Base-by-base conservation (phyloP, 2,888 invertebrate species). In the Drosophila buzzatii region DNA sequence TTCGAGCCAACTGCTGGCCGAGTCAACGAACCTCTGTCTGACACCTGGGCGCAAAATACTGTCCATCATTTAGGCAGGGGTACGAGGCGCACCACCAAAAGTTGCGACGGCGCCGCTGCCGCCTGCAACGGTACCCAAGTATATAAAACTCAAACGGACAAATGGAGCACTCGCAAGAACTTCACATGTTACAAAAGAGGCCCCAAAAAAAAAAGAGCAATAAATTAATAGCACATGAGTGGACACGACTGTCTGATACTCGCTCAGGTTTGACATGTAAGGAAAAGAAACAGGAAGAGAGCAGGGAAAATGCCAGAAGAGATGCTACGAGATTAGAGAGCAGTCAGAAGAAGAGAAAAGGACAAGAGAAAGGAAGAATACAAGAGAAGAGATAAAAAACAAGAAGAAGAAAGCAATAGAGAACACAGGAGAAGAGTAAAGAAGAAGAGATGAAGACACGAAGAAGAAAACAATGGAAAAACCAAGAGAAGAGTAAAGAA, bases 11-110 rank as follows among this genome's bases (percentile, higher is more conserved):
- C 39, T 41, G 45, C 52, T 51, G 60, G 57, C 42, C 65, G 60
- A 89, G 85, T 85, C 90, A 85, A 87, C 85, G 85, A 85, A 85
- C 85, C 79, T 39, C 39, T 10, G 53, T 9, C 35, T 39, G 53
- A 53, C 53, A 53, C 37, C 53, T 53, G 53, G 53, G 53, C 53
- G 53, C 23, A 39, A 80, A 77, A 77, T 74, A 68, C 66, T 80
- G 76, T 69, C 71, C 76, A 64, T 76, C 76, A 70, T 44, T 55
- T 23, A 2, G 55, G 39, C 31, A 18, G 33, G 6, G 51, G 18
- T 27, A n/a, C 52, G 52, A 8, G 56, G 49, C 23, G 35, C 23
- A 57, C 10, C 47, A 55, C 39, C 49, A 47, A 67, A 61, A 49
- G 41, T 49, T 31, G 51, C 27, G 51, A 51, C 18, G 51, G 12